A percentile compares a stretch with the other conserved stretches of the same genome.
Conservation (phyloP, 2,113 vertebrate species). For the Egretta garzetta region DNA sequence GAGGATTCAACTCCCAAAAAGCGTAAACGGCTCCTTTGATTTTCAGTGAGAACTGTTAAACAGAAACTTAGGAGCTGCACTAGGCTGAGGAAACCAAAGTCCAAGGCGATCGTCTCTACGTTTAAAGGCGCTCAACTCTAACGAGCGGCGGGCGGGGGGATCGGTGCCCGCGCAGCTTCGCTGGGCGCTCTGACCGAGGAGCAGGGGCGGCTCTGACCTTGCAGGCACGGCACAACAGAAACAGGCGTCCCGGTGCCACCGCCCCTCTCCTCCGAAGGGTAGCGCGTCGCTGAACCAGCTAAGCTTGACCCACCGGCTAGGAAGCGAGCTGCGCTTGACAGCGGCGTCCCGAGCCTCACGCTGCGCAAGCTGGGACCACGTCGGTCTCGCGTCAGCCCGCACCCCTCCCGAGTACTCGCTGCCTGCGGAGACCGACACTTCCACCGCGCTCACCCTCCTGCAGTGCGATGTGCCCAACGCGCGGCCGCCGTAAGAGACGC, state of each 20-base stretch:
- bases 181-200: fast-evolving
- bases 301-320: not conserved
- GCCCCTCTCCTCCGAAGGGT: not conserved
- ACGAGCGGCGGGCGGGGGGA: fast-evolving
- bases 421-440: fast-evolving
- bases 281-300: fast-evolving
- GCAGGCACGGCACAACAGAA: fast-evolving
- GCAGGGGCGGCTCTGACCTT: too few relatives aligned
- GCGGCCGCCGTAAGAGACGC: not conserved
- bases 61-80: not conserved
- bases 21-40: too few relatives aligned
- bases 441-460: not conserved
- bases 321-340: not conserved
- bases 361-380: too few relatives aligned
- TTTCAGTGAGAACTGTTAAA: not conserved
- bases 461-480: fast-evolving
- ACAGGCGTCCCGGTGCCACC: fast-evolving
- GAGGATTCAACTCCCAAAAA: not conserved
- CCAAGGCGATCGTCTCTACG: fast-evolving
- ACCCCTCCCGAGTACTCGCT: not conserved
- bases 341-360: fast-evolving
- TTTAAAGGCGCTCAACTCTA: not conserved
- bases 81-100: not conserved
- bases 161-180: fast-evolving
- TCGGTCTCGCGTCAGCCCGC: not conserved